Base-by-base conservation (phyloP, 2,113 vertebrate species). In the Hyperoodon ampullatus region DNA sequence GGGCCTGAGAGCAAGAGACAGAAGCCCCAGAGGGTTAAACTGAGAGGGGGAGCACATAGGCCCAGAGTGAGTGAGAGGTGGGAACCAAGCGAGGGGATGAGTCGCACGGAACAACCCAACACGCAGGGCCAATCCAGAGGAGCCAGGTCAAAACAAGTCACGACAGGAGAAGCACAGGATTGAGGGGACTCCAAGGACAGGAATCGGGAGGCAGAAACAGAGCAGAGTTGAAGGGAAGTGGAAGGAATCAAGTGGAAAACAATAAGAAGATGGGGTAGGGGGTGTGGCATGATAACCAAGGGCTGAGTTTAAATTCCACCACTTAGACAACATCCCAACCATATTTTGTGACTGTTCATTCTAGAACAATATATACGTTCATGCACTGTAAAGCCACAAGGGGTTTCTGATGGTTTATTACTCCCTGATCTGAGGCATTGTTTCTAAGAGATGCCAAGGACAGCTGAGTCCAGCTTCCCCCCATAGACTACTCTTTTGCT, bases 131-230 rank as follows among this genome's bases (percentile, higher is more conserved):
- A 47, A 60, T 72, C 44, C 95, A 88, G 42, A 58, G 60, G 30
- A 92, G 66, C 42, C 85, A 61, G 5, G 0, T 21, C 93, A 26
- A 9, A 71, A 90, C 96, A 87, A 94, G 96, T 89, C 88, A 23
- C 9, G 68, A 86, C 96, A 94, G 47, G 88, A 94, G 77, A 86
- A 19, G 71, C 75, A 8, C 0, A 5, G 35, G 75, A 28, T 39
- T 42, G 75, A 94, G 96, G 95, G 94, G 86, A 96, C 88, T 60
- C 82, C 72, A 39, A 86, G 95, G 95, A 94, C 94, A 97, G 88
- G 47, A 68, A 42, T 23, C 7, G 23, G n/a, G 78, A 77, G 66
- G 39, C 47, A 75, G 42, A 42, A 88, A 68, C 50, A 60, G 2
- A 26, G 65, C 63, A 82, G 35, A 94, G 42, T 35, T 58, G 26